Percentiles rank a stretch among this genome's conserved stretches.
Conservation (phyloP, 2,797 vertebrate species). For the Cirrhinus molitorella region DNA sequence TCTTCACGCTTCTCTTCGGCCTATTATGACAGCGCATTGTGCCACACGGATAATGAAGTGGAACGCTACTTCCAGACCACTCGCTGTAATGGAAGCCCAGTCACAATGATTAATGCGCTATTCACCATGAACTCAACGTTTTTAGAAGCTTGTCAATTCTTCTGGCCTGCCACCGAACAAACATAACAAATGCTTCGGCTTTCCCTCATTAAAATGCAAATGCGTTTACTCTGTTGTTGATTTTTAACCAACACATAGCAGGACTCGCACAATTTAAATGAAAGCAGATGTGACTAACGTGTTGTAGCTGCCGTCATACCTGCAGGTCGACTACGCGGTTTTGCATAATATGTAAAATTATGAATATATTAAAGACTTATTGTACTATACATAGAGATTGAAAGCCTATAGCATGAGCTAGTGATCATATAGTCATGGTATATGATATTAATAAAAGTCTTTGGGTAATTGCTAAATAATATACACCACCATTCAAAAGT, state of each 20-base stretch:
- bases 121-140: conserved; percentile 39
- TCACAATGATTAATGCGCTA: conserved; percentile 55
- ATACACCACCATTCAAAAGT: too few species aligned
- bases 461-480: too few species aligned
- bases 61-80: conserved; percentile 43
- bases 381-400: background rate
- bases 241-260: conserved; percentile 40
- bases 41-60: conserved; percentile 47
- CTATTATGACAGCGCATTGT: conserved; percentile 50
- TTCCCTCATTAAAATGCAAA: conserved; percentile 61
- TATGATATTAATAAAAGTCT: background rate
- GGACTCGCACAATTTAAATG: conserved; percentile 10
- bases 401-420: background rate
- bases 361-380: background rate
- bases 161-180: conserved; percentile 30
- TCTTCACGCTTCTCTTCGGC: conserved; percentile 39
- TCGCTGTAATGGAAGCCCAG: conserved; percentile 48
- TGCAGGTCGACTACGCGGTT: background rate
- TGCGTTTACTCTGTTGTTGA: conserved; percentile 44
- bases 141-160: conserved; percentile 54
- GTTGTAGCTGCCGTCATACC: background rate
- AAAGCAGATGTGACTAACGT: conserved; percentile 35
- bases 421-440: background rate
- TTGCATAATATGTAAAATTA: background rate
- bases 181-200: conserved; percentile 20